Evolutionary conservation across 2,113 vertebrate species (phyloP).

Genomic region (Onychorhynchus coronatus): DNA sequence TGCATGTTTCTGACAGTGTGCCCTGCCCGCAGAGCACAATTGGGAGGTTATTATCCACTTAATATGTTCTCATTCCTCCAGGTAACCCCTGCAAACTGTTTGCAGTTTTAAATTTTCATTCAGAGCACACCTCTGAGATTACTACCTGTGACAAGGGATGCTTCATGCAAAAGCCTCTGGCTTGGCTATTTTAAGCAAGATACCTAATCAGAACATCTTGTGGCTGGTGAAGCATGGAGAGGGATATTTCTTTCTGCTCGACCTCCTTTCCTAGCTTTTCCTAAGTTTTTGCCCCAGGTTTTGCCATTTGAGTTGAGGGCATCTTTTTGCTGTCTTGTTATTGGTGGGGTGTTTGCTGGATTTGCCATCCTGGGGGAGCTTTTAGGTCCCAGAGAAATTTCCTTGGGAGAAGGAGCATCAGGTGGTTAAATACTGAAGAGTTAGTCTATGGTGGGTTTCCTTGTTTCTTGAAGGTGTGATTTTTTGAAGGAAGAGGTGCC

Average conservation of each 20-base stretch:
- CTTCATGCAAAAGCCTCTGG: neutral
- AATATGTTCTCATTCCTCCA: neutral
- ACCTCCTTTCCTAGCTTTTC: neutral
- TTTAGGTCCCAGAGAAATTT: neutral
- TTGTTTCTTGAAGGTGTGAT: neutral
- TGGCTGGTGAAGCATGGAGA: neutral
- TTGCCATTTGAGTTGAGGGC: neutral
- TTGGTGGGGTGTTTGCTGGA: neutral
- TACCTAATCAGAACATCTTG: rapidly evolving
- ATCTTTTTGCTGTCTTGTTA: neutral
- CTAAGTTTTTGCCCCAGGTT: neutral
- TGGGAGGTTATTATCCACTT: neutral
- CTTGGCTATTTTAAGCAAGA: neutral
- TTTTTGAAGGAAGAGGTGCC: neutral
- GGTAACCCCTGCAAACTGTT: neutral
- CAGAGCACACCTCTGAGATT: neutral
- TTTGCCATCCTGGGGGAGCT: neutral
- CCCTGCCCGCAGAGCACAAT: neutral
- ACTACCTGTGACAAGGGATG: neutral
- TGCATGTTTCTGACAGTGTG: neutral
- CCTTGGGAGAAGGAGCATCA: neutral
- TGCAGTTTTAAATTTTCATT: neutral
- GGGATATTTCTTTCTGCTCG: neutral
- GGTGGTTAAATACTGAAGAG: neutral
- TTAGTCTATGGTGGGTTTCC: neutral